Percentiles rank a stretch among this genome's conserved stretches.
phyloP scores from a whole-genome alignment of 2,113 vertebrate species.

The Crypturellus undulatus region DNA sequence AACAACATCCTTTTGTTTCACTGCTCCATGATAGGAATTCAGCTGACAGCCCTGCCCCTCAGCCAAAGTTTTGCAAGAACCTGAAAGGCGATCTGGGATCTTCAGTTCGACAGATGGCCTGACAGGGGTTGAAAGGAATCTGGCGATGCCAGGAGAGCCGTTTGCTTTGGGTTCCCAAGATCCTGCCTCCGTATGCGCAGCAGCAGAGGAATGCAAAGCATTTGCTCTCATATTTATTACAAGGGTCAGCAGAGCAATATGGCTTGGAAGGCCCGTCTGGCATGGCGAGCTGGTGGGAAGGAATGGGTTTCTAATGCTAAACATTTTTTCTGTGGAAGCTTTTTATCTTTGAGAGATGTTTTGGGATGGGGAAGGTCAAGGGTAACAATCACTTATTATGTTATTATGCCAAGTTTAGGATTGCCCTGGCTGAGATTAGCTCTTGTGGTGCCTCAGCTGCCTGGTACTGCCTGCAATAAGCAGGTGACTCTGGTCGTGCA shows the following conservation, averaged over 20 bases:
- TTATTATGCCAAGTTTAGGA: accelerated
- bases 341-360: neutral
- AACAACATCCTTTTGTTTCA: neutral
- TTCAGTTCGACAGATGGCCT: neutral
- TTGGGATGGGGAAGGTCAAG: neutral
- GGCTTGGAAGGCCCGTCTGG: neutral
- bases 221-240: neutral
- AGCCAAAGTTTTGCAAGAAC: neutral
- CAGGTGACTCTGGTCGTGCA: neutral
- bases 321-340: neutral
- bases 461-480: neutral
- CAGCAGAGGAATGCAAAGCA: neutral
- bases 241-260: neutral
- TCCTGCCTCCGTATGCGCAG: neutral
- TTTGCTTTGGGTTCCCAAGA: neutral
- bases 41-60: neutral
- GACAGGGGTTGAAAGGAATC: neutral
- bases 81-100: neutral
- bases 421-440: neutral
- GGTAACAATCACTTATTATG: neutral
- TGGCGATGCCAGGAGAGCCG: neutral
- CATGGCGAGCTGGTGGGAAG: neutral
- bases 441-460: neutral
- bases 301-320: neutral
- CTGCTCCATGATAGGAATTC: neutral